Base-by-base conservation (phyloP, 64 coral and sea anemone genomes). In the Anthopleura sola region DNA sequence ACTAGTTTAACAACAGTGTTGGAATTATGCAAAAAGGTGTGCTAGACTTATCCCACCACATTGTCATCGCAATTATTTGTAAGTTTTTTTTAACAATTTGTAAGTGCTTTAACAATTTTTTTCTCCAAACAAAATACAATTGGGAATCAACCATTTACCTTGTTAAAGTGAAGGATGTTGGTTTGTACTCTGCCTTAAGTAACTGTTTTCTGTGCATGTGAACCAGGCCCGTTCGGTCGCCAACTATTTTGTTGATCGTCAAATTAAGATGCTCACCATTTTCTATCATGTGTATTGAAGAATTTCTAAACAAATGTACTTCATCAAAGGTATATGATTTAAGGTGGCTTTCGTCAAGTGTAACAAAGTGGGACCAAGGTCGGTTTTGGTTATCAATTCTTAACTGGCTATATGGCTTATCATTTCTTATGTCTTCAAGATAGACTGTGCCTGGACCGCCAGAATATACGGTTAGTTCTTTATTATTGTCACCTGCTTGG, bases 381-480 rank as follows among this genome's bases (percentile, higher is more conserved):
- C 95, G 76, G 37, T 91, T 91, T 68, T 91, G 94, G 95, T 98
- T 98, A 80, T 98, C 95, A 53, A 98, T 62, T 7, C 88, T 49
- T 36, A 89, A 87, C 76, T 93, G 88, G 13, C 68, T 88, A 60
- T 93, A 87, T 33, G 85, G 36, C 17, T 93, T 50, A 47, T 89
- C 80, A 54, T 91, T 91, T 37, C 92, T 80, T 13, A 91, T 24
- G 37, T 98, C 95, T 49, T 80, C 50, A 1, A 98, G 82, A 31
- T 94, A 98, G 60, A 98, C 86, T 20, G 95, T 98, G 28, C 95
- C 95, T 1, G 89, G 86, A 11, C 95, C 95, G 29, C 95, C 95
- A 82, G 92, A 81, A 44, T 91, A 91, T 26, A 44, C 46, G 50
- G 82, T 95, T 20, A 62, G 54, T 34, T 71, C 82, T 81, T 91